These are phyloP conservation scores for Gandaritis pyraliata DNA, from an alignment of 2,888 invertebrate species.

Conservation along the genomic window DNA sequence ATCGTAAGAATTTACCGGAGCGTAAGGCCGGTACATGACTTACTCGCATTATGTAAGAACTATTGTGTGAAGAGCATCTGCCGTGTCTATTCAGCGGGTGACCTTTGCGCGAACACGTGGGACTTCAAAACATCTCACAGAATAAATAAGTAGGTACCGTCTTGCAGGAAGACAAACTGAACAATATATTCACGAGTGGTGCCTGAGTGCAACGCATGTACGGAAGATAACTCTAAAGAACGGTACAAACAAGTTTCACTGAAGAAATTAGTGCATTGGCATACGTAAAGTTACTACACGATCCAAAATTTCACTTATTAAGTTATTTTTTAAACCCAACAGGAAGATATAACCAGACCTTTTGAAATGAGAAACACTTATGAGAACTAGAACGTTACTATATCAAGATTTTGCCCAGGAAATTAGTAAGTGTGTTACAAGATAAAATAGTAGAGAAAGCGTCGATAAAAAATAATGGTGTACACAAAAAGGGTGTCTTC, in stretches of 20 bases:
- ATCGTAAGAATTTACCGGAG: constrained; percentile 33
- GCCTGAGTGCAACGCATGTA: neutral
- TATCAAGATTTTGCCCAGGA: constrained; percentile 19
- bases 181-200: constrained; percentile 2
- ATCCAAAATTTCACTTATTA: too few relatives aligned
- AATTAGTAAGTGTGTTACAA: constrained; percentile 14
- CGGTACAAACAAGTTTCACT: constrained; percentile 1
- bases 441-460: constrained; percentile 19
- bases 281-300: too few relatives aligned
- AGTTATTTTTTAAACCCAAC: too few relatives aligned
- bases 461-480: constrained; percentile 29
- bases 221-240: neutral
- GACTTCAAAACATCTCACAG: constrained; percentile 54
- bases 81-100: constrained; percentile 67
- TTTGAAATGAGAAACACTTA: neutral
- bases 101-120: constrained; percentile 74
- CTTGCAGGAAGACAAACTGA: constrained; percentile 6
- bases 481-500: constrained; percentile 43
- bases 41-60: constrained; percentile 50
- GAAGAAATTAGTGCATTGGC: constrained; percentile 2
- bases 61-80: constrained; percentile 72
- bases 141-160: neutral
- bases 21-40: constrained; percentile 45
- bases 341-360: too few relatives aligned
- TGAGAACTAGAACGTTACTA: constrained; percentile 8